Evolutionary conservation across 2,113 vertebrate genomes (phyloP), one percentile per base, ranked within the genome.

Genomic region (Dromiciops gliroides): DNA sequence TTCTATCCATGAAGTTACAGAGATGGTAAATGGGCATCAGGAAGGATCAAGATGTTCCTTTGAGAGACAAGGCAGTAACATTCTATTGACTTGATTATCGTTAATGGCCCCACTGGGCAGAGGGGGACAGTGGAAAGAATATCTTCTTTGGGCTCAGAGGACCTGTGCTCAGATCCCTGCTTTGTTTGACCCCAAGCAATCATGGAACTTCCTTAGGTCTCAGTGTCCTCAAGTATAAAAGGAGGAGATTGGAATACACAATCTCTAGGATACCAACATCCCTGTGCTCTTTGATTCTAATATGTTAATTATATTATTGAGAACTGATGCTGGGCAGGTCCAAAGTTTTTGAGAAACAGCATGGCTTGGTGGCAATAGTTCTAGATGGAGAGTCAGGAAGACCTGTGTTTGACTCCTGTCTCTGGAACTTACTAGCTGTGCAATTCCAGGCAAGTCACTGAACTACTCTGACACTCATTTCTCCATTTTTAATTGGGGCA

Each of bases 401-500:
- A 67, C 31, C 31, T 37, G 12, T 37, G 4, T 75, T 75, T n/a
- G 4, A 75, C 37, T 75, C 67, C 37, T n/a, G 3, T n/a, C 12
- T 67, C 56, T 67, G 56, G 56, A 67, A 37, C 28, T 67, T 67
- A 67, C 28, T 37, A 12, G 10, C 56, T 37, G 28, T 67, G 31
- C 12, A 75, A 8, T 14, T n/a, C 14, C 16, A n/a, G 60, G 60
- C 16, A 47, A 88, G 26, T 53, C 47, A 22, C 28, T 37, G 75
- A n/a, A 52, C 23, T 8, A 90, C 75, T 37, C 24, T n/a, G 89
- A 89, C 25, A 56, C 51, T 44, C 12, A 83, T 89, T 48, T 7
- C 50, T 56, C 90, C 44, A 92, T 88, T 93, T 92, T 88, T 44
- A 90, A 93, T 91, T 8, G 91, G 60, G 49, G 24, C 14, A 67